Evolutionary conservation across 1,140 invertebrate genomes (phyloP).

Genomic region (Cecropterus lyciades): DNA sequence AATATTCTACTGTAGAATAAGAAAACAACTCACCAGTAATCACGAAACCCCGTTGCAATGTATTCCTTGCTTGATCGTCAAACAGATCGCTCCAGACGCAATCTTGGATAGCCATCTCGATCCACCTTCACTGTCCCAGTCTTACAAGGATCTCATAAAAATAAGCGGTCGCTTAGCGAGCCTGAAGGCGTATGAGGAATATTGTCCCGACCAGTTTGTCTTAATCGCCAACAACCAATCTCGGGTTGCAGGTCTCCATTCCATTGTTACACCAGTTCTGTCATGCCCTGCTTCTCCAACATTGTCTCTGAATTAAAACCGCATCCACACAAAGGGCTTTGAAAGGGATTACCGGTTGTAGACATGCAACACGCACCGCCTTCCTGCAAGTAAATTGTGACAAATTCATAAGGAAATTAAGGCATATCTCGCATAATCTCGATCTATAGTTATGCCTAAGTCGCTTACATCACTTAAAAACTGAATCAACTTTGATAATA

Average conservation of each 20-base stretch:
- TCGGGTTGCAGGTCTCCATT: constrained; percentile 40
- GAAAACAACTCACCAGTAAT: constrained; percentile 49
- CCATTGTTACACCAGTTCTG: constrained; percentile 40
- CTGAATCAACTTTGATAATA: too few relatives aligned
- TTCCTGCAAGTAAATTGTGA: constrained; percentile 1
- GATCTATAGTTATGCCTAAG: too few relatives aligned
- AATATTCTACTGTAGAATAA: not conserved
- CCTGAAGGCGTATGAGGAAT: constrained; percentile 32
- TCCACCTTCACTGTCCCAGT: not conserved
- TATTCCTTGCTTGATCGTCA: constrained; percentile 44
- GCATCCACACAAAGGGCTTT: constrained; percentile 34
- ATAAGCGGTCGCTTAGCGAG: constrained; percentile 30
- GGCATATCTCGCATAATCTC: too few relatives aligned
- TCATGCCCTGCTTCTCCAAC: constrained; percentile 44
- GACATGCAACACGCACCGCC: not conserved
- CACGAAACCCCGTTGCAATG: constrained; percentile 49
- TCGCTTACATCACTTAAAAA: too few relatives aligned
- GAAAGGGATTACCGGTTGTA: constrained; percentile 9
- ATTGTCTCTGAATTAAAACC: constrained; percentile 33
- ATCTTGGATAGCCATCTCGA: constrained; percentile 27
- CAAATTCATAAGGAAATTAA: not conserved
- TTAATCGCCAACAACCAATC: constrained; percentile 35
- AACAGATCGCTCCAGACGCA: constrained; percentile 57
- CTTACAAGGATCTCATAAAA: not conserved
- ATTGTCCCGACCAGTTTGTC: constrained; percentile 27